Evolutionary conservation across 2,797 vertebrate species (phyloP), one percentile per base, ranked within the genome.

Genomic region (Anabas testudineus): DNA sequence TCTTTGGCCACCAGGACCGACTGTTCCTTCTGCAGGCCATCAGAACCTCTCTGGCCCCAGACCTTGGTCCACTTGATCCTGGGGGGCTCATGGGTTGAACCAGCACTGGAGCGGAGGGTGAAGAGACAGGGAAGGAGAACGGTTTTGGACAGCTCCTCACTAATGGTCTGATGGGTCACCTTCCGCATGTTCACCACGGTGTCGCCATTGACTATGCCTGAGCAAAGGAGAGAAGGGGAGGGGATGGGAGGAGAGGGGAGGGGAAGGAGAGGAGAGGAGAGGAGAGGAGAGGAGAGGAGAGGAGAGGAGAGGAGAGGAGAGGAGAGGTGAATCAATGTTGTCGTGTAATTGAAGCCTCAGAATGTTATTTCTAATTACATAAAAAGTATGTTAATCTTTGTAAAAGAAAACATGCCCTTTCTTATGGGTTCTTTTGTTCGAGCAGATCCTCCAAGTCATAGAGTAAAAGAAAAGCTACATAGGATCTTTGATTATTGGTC

Each of bases 31-130:
- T 96, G 91, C 58, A 93, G 92, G 6, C 96, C 96, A 0, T 90
- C 85, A 0, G 91, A 91, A 1, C 95, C 96, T 0, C 94, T 92
- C 69, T 95, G 95, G 47, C 94, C 94, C 94, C 94, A 95, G 42
- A 99, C 95, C 68, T 97, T 97, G 85, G 96, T 98, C 98, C 98
- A 99, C 85, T 99, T 99, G 92, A 99, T 92, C 26, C 98, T 95
- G 0, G 97, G 96, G 0, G 93, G 93, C 51, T 98, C 97, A 0
- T 91, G 82, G 1, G 89, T 73, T 9, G 92, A 82, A 0, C 92
- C 71, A 3, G 93, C 86, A 4, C 73, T 69, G 5, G 94, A 88
- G 2, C 82, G 92, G 47, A 98, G 90, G 0, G 94, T 91, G 85
- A 97, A 98, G 83, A 97, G 85, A 78, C 97, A 99, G 42, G 97